Percentiles rank a stretch among this genome's conserved stretches.
These are phyloP conservation scores for Spatula clypeata DNA, from an alignment of 2,797 vertebrate species.

Conservation along the genomic window DNA sequence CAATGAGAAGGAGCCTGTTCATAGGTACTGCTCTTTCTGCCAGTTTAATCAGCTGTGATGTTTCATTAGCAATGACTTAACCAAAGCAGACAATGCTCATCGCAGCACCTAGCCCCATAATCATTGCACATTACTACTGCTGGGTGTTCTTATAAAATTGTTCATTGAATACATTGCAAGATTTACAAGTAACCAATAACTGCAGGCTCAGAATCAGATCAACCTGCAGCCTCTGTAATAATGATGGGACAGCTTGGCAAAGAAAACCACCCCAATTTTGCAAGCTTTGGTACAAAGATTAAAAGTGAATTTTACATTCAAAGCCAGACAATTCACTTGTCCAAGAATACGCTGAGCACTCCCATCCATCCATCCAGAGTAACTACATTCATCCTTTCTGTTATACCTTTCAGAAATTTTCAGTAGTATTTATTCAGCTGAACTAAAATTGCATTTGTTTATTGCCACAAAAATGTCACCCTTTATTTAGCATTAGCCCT, in stretches of 20 bases:
- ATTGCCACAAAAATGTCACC: background rate
- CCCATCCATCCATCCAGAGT: background rate
- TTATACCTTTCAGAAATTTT: background rate
- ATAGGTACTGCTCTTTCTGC: background rate
- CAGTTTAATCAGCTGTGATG: constrained; percentile 53
- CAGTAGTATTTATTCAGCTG: background rate
- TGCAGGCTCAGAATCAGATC: background rate
- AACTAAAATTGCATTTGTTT: background rate
- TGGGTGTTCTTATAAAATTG: background rate
- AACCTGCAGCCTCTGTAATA: background rate
- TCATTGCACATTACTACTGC: constrained; percentile 22
- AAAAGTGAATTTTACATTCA: background rate
- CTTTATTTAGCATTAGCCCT: background rate
- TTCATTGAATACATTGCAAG: background rate
- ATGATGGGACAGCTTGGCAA: background rate
- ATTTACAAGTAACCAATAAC: background rate
- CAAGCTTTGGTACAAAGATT: background rate
- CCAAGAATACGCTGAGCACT: background rate
- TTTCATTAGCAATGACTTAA: constrained; percentile 68
- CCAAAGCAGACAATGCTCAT: constrained; percentile 59
- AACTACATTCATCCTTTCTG: background rate
- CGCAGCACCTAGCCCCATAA: constrained; percentile 3
- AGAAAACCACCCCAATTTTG: background rate
- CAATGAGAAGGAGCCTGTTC: background rate
- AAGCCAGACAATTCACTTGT: background rate